Percentiles rank a stretch among this genome's conserved stretches.
Evolutionary conservation across 2,113 vertebrate genomes (phyloP).

Genomic region (Syrrhaptes paradoxus): DNA sequence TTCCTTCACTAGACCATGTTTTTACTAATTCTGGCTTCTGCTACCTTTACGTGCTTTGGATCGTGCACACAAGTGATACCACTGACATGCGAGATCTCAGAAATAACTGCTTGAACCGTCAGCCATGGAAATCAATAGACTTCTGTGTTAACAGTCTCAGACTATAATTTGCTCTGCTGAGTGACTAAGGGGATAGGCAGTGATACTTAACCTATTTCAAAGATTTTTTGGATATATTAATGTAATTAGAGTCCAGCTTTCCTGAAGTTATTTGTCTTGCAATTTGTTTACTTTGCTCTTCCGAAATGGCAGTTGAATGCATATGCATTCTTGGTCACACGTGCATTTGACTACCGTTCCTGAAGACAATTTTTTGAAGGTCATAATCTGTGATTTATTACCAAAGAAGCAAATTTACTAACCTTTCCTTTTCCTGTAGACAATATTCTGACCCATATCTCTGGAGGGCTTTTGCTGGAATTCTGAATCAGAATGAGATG

Average conservation of each 20-base stretch:
- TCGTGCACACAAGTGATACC: not conserved
- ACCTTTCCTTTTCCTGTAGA: conserved; percentile 15
- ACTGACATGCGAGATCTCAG: conserved; percentile 24
- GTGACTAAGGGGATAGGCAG: not conserved
- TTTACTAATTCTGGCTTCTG: not conserved
- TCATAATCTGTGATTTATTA: not conserved
- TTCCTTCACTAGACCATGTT: not conserved
- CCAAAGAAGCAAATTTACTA: not conserved
- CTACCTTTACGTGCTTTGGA: not conserved
- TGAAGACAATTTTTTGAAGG: not conserved
- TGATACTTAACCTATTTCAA: not conserved
- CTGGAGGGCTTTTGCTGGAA: conserved; percentile 75
- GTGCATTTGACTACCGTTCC: not conserved
- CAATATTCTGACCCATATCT: not conserved
- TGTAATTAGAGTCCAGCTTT: not conserved
- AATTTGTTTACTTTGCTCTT: not conserved
- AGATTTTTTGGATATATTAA: not conserved
- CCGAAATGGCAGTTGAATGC: not conserved
- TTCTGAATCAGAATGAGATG: conserved; percentile 64
- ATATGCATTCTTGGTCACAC: not conserved
- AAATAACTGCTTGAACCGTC: conserved; percentile 19
- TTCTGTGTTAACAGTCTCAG: conserved; percentile 3
- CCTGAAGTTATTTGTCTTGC: not conserved
- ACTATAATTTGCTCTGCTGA: conserved; percentile 29
- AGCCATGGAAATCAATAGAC: conserved; percentile 28